Evolutionary conservation across 1,140 invertebrate species (phyloP).

Genomic region (Lepidurus packardi): DNA sequence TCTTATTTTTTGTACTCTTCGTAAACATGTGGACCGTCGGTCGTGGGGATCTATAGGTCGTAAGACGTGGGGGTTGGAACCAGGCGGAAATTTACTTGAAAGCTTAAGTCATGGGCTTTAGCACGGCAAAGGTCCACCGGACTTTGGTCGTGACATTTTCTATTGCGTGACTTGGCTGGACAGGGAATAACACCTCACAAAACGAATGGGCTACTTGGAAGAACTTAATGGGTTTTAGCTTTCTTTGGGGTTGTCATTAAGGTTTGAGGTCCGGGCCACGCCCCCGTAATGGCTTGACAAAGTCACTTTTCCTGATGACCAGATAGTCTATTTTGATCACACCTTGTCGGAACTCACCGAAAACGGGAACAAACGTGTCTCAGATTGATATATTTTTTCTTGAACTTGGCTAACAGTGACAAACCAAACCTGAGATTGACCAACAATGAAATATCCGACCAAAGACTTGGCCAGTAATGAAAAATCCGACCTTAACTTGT

Average conservation of each 20-base stretch:
- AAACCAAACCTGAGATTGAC: no score
- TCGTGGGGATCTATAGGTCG: not conserved
- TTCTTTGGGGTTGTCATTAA: not conserved
- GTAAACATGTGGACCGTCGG: not conserved
- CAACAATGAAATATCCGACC: no score
- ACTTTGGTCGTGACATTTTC: not conserved
- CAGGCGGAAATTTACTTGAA: not conserved
- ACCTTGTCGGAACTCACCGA: not conserved
- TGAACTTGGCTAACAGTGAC: no score
- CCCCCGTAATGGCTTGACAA: not conserved
- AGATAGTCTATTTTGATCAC: not conserved
- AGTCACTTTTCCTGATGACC: not conserved
- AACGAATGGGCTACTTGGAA: slow-evolving; percentile 15
- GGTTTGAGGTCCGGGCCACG: not conserved
- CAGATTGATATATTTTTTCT: not conserved
- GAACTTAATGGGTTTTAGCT: not conserved
- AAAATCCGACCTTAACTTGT: no score
- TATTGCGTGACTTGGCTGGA: not conserved
- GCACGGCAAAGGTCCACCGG: not conserved
- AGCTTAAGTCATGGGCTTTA: not conserved
- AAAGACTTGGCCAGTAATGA: no score
- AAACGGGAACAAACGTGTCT: not conserved
- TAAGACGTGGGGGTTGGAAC: no score
- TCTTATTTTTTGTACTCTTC: not conserved
- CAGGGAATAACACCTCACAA: not conserved